These are phyloP conservation scores for Tinea trinotella DNA, from an alignment of 2,888 invertebrate species.

Conservation along the genomic window DNA sequence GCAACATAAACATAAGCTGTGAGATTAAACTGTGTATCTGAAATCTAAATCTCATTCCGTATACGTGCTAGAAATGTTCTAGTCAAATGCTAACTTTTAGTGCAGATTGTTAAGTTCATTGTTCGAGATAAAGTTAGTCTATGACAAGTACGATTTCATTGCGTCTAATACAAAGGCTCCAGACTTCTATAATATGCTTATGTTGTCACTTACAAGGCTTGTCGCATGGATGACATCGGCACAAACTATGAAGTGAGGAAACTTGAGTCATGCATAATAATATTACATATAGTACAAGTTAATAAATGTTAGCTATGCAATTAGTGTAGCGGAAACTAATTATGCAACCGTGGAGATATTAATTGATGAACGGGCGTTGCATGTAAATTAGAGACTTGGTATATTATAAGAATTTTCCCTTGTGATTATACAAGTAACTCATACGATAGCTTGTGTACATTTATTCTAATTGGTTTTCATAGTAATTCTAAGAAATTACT, in stretches of 20 bases:
- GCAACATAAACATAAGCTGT: neutral
- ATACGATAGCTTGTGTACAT: too few relatives aligned
- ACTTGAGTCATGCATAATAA: neutral
- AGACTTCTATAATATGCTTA: conserved; percentile 2
- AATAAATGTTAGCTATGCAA: neutral
- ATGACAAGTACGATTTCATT: conserved; percentile 9
- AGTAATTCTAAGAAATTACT: too few relatives aligned
- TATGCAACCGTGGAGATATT: neutral
- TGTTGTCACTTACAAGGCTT: conserved; percentile 10
- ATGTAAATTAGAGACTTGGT: neutral
- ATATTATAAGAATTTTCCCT: too few relatives aligned
- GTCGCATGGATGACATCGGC: neutral
- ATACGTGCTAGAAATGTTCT: neutral
- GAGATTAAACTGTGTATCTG: neutral
- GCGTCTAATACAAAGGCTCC: conserved; percentile 2
- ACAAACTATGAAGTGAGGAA: neutral
- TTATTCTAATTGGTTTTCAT: too few relatives aligned
- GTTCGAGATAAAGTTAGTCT: conserved; percentile 10
- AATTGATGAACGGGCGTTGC: neutral
- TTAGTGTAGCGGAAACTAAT: conserved; percentile 2
- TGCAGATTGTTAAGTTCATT: conserved; percentile 5
- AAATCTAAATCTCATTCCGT: too few relatives aligned
- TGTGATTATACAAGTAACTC: too few relatives aligned
- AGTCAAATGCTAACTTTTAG: neutral
- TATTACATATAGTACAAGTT: neutral